phyloP scores from a whole-genome alignment of 37 sponge, comb jelly and placozoan genomes.

The Cladorhizidae sp. region DNA sequence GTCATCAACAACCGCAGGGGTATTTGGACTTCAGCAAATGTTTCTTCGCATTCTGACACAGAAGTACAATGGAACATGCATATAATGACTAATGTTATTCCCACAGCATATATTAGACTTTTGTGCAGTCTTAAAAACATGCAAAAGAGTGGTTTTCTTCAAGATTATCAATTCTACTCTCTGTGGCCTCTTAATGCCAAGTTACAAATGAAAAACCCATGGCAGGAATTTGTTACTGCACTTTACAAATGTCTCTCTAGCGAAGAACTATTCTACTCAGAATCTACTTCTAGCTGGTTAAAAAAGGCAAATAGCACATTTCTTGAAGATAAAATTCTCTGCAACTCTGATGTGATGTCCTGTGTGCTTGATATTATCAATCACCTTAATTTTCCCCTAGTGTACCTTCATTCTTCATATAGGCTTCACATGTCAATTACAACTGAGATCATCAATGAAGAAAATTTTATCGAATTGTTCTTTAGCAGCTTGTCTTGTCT shows the following conservation, averaged over 20 bases:
- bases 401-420: constrained; percentile 40
- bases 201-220: constrained; percentile 29
- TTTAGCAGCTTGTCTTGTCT: constrained; percentile 8
- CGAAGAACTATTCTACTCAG: constrained; percentile 31
- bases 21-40: constrained; percentile 52
- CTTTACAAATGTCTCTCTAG: constrained; percentile 10
- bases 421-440: background rate
- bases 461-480: background rate
- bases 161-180: constrained; percentile 38
- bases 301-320: constrained; percentile 16
- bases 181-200: constrained; percentile 36
- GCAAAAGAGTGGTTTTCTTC: background rate
- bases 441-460: background rate
- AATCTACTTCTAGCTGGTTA: constrained; percentile 13
- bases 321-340: constrained; percentile 20
- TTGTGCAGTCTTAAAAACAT: constrained; percentile 9
- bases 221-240: background rate
- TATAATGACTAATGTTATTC: constrained; percentile 39
- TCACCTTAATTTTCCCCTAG: constrained; percentile 27
- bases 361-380: constrained; percentile 14
- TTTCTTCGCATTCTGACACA: background rate
- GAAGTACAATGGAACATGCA: constrained; percentile 50
- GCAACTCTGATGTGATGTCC: background rate
- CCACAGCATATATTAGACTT: constrained; percentile 31
- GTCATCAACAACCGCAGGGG: constrained; percentile 68